Evolutionary conservation across 1,140 invertebrate genomes (phyloP).

Genomic region (Frieseomelitta varia): DNA sequence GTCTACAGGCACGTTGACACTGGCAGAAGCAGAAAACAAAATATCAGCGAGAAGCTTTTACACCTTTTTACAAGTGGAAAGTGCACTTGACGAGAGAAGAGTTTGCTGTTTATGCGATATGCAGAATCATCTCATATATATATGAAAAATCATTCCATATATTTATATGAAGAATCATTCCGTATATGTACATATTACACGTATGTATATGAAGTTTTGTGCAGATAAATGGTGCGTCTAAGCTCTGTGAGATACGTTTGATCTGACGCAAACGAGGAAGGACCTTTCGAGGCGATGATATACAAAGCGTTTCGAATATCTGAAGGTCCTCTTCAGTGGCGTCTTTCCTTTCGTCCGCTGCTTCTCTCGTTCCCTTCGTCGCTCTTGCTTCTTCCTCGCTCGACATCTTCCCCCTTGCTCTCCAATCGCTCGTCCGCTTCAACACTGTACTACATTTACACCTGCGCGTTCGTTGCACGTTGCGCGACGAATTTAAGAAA

Average conservation of each 20-base stretch:
- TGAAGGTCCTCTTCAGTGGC: slow-evolving; percentile 86
- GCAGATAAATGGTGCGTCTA: slow-evolving; percentile 1
- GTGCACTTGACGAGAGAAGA: background rate
- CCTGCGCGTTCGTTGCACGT: background rate
- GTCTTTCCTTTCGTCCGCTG: slow-evolving; percentile 66
- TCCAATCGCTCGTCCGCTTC: slow-evolving; percentile 1
- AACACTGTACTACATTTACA: background rate
- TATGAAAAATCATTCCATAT: no score
- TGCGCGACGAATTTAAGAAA: background rate
- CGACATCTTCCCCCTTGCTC: background rate
- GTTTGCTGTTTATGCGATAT: background rate
- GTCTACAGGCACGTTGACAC: background rate
- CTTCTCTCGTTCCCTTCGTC: background rate
- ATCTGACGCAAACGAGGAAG: background rate
- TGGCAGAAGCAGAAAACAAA: background rate
- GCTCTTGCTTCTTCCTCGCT: slow-evolving; percentile 23
- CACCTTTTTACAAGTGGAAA: background rate
- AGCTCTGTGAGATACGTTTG: background rate
- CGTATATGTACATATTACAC: background rate
- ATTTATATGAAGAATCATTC: background rate
- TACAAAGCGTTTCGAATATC: slow-evolving; percentile 85
- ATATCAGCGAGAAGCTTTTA: background rate
- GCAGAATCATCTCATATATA: no score
- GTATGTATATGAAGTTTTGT: background rate
- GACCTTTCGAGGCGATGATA: slow-evolving; percentile 72